phyloP scores from a whole-genome alignment of 2,888 invertebrate species.

The Chloroclystis v-ata region DNA sequence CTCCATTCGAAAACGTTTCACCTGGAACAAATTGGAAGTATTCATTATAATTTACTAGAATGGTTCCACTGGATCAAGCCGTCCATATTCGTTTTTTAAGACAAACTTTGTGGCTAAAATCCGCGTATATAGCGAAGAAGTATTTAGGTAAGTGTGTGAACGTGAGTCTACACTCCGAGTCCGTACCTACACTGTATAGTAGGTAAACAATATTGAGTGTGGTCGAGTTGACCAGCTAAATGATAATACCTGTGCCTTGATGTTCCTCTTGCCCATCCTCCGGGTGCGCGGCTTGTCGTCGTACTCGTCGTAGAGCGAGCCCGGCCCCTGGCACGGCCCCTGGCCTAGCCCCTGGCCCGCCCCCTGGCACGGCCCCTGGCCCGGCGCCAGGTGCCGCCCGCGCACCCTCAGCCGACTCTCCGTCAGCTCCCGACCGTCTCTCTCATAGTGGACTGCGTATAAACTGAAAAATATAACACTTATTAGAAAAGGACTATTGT shows the following conservation, averaged over 20 bases:
- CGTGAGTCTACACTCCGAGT: too few species aligned
- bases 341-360: slow-evolving; percentile 80
- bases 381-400: slow-evolving; percentile 67
- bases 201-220: too few species aligned
- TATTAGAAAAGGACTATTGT: too few species aligned
- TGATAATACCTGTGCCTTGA: slow-evolving; percentile 95
- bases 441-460: slow-evolving; percentile 83
- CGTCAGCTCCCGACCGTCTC: slow-evolving; percentile 81
- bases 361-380: slow-evolving; percentile 79
- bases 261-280: slow-evolving; percentile 92
- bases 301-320: slow-evolving; percentile 65
- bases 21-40: slow-evolving; percentile 68
- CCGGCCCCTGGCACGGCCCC: slow-evolving; percentile 67
- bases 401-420: slow-evolving; percentile 80
- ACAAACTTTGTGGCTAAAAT: too few species aligned
- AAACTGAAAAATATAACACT: slow-evolving; percentile 35
- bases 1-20: slow-evolving; percentile 95
- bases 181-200: too few species aligned
- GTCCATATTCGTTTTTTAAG: too few species aligned
- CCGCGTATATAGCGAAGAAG: too few species aligned
- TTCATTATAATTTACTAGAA: too few species aligned
- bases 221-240: too few species aligned
- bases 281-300: slow-evolving; percentile 75
- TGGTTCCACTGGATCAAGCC: too few species aligned
- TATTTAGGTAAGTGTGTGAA: too few species aligned